Percentiles rank a stretch among this genome's conserved stretches.
These are phyloP conservation scores for Drosophila sp. DNA, from an alignment of 1,140 invertebrate species.

Conservation along the genomic window DNA sequence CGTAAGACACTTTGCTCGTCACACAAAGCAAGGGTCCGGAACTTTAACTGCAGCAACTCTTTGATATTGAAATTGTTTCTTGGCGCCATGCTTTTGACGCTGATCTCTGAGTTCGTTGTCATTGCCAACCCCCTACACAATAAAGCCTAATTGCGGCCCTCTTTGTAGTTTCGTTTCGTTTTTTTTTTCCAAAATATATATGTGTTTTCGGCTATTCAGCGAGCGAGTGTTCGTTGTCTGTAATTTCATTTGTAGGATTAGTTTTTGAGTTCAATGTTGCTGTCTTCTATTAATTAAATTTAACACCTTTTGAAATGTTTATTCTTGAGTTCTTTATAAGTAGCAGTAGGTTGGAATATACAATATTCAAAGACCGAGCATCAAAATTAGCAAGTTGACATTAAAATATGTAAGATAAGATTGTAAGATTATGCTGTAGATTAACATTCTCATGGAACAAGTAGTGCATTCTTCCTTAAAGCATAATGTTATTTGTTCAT, in stretches of 20 bases:
- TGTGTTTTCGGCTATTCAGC: neutral
- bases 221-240: neutral
- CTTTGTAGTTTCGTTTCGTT: slow-evolving; percentile 33
- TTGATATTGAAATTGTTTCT: slow-evolving; percentile 32
- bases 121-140: slow-evolving; percentile 33
- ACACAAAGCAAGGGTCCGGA: too few relatives aligned
- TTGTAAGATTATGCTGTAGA: too few relatives aligned
- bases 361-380: too few relatives aligned
- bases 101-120: slow-evolving; percentile 23
- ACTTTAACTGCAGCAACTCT: slow-evolving; percentile 41
- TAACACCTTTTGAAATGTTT: too few relatives aligned
- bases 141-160: slow-evolving; percentile 59
- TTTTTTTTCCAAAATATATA: neutral
- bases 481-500: neutral
- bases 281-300: too few relatives aligned
- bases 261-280: neutral
- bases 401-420: too few relatives aligned
- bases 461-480: neutral
- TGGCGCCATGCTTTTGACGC: slow-evolving; percentile 30
- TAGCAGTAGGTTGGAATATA: too few relatives aligned
- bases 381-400: too few relatives aligned
- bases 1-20: too few relatives aligned
- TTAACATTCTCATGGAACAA: too few relatives aligned
- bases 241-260: too few relatives aligned
- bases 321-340: too few relatives aligned